Conservation (phyloP, 2,888 invertebrate genomes). For the Hirtodrosophila cameraria region DNA sequence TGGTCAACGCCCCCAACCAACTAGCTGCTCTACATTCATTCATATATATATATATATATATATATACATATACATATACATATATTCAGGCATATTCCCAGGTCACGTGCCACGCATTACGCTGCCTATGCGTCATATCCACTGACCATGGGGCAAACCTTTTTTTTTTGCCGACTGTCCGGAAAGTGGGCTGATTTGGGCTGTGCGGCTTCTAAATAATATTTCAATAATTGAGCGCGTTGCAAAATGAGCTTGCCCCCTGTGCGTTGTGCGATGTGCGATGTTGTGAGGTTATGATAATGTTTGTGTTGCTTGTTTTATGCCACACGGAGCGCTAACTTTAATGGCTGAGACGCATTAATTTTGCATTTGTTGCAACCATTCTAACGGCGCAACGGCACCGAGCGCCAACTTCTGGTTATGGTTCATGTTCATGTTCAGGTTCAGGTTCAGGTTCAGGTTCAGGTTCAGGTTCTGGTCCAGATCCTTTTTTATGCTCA, state of each 20-base stretch:
- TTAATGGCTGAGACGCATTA: slow-evolving; percentile 53
- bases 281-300: slow-evolving; percentile 21
- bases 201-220: slow-evolving; percentile 74
- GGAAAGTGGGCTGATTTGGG: slow-evolving; percentile 21
- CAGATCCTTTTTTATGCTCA: slow-evolving; percentile 13
- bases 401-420: neutral
- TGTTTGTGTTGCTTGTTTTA: slow-evolving; percentile 24
- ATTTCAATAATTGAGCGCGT: slow-evolving; percentile 75
- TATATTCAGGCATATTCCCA: slow-evolving; percentile 27
- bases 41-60: no score
- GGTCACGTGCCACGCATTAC: slow-evolving; percentile 57
- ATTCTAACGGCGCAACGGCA: slow-evolving; percentile 26
- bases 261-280: slow-evolving; percentile 1
- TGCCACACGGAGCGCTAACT: slow-evolving; percentile 7
- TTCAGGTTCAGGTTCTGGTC: neutral
- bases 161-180: neutral
- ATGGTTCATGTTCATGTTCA: neutral
- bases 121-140: slow-evolving; percentile 55
- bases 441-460: slow-evolving; percentile 14
- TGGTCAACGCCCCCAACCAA: slow-evolving; percentile 45
- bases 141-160: slow-evolving; percentile 27
- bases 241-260: slow-evolving; percentile 36
- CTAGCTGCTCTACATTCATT: neutral
- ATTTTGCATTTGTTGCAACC: slow-evolving; percentile 74
- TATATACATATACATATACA: no score